These are phyloP conservation scores for Quiscalus mexicanus DNA, from an alignment of 2,113 vertebrate genomes.

Conservation along the genomic window DNA sequence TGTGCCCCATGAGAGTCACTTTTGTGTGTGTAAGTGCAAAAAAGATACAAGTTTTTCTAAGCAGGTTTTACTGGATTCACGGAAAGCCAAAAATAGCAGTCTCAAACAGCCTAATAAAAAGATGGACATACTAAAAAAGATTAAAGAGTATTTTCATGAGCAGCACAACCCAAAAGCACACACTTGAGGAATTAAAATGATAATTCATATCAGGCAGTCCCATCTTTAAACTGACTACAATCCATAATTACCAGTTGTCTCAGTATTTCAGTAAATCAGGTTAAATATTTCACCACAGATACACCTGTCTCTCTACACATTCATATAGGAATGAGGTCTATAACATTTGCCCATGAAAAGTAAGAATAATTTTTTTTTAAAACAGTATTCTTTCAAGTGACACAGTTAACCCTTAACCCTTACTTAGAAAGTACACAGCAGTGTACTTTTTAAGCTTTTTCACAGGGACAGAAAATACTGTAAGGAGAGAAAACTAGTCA, in stretches of 20 bases:
- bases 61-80: not conserved
- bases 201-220: not conserved
- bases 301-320: not conserved
- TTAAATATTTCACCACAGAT: not conserved
- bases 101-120: not conserved
- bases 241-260: not conserved
- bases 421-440: too few relatives aligned
- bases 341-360: not conserved
- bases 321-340: not conserved
- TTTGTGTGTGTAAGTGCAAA: not conserved
- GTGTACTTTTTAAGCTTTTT: not conserved
- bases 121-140: not conserved
- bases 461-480: not conserved
- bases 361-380: not conserved
- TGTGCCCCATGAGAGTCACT: not conserved
- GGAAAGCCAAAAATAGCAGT: not conserved
- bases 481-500: not conserved
- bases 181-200: not conserved
- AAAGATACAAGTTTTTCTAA: not conserved
- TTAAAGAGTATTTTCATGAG: not conserved
- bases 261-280: not conserved
- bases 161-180: not conserved
- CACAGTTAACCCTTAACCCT: not conserved
- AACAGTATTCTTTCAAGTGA: not conserved
- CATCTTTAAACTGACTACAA: not conserved